Percentiles rank a stretch among this genome's conserved stretches.
These are phyloP conservation scores for Buphagus erythrorhynchus DNA, from an alignment of 2,797 vertebrate species.

Conservation along the genomic window DNA sequence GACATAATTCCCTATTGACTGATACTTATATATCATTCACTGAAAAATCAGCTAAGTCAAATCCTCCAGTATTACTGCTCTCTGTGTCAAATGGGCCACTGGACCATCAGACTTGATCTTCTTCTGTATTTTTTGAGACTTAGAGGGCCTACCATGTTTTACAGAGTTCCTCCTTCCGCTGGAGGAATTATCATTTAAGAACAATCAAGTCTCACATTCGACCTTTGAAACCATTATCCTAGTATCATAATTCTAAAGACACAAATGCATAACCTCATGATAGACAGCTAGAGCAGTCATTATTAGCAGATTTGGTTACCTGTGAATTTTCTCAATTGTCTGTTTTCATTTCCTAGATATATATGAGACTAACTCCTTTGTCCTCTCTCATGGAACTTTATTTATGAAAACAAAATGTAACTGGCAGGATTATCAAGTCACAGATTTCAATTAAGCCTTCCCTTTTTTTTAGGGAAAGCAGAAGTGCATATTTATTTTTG, in stretches of 20 bases:
- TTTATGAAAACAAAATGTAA: not conserved
- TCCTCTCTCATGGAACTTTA: not conserved
- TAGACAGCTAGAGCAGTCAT: not conserved
- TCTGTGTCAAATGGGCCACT: not conserved
- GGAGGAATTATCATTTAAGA: not conserved
- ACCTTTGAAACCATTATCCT: not conserved
- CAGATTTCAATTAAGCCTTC: not conserved
- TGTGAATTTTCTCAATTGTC: not conserved
- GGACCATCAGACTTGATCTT: not conserved
- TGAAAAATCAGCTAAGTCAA: not conserved
- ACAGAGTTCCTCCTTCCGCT: not conserved
- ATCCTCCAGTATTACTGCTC: not conserved
- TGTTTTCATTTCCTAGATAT: not conserved
- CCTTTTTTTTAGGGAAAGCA: not conserved
- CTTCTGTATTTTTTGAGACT: not conserved
- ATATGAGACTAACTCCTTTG: not conserved
- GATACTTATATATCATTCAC: not conserved
- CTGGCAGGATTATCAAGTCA: not conserved
- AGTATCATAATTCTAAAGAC: not conserved
- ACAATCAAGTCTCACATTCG: not conserved
- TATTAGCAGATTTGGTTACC: not conserved
- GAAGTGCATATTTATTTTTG: not conserved
- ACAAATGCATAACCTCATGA: not conserved
- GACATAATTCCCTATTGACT: not conserved
- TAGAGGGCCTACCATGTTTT: not conserved